A percentile compares a stretch with the other conserved stretches of the same genome.
Conservation (phyloP, 2,797 vertebrate species). For the Aulostomus chinensis region DNA sequence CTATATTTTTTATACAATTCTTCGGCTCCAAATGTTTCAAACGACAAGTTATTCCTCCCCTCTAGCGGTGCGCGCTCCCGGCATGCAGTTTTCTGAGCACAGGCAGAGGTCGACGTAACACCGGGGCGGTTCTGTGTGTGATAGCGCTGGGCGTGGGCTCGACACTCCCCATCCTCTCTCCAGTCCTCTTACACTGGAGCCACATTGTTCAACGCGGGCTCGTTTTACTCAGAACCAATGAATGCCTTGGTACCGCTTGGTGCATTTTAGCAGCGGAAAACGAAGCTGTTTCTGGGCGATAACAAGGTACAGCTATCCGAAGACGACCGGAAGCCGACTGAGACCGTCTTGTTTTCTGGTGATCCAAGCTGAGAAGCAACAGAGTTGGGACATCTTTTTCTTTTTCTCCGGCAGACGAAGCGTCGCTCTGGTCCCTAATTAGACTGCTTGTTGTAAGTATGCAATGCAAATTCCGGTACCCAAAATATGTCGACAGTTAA, state of each 20-base stretch:
- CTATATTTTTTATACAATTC: too few relatives aligned
- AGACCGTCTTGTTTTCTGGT: constrained; percentile 36
- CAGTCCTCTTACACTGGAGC: constrained; percentile 59
- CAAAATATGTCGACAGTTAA: constrained; percentile 20
- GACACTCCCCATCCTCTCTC: constrained; percentile 60
- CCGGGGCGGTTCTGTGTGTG: constrained; percentile 72
- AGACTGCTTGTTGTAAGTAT: constrained; percentile 78
- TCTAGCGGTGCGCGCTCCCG: background rate
- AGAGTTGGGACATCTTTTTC: constrained; percentile 59
- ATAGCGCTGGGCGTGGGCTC: constrained; percentile 81
- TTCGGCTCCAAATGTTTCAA: too few relatives aligned
- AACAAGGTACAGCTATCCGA: constrained; percentile 16
- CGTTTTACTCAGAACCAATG: constrained; percentile 51
- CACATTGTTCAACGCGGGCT: constrained; percentile 80
- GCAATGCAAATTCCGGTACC: constrained; percentile 47
- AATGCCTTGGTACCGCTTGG: constrained; percentile 21
- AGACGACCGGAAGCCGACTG: constrained; percentile 30
- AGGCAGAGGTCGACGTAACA: constrained; percentile 22
- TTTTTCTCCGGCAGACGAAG: constrained; percentile 42
- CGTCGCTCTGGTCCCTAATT: constrained; percentile 60
- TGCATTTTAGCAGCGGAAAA: constrained; percentile 46
- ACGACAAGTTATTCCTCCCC: too few relatives aligned
- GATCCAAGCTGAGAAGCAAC: constrained; percentile 31
- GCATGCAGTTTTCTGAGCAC: background rate
- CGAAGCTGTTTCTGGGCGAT: constrained; percentile 20